A percentile compares a stretch with the other conserved stretches of the same genome.
These are phyloP conservation scores for Chorisops tibialis DNA, from an alignment of 2,888 invertebrate genomes.

Conservation along the genomic window DNA sequence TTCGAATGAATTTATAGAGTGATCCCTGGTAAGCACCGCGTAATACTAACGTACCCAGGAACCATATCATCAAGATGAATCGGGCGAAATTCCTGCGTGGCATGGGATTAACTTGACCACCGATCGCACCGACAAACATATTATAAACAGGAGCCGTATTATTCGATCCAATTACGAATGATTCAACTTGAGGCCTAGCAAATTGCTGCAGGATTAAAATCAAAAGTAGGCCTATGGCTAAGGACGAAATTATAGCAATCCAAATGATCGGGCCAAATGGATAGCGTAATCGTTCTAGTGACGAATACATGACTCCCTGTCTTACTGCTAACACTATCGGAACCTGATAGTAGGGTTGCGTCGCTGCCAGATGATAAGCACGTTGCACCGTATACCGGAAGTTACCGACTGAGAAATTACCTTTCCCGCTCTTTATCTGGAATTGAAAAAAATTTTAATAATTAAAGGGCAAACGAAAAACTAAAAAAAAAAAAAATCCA, in stretches of 20 bases:
- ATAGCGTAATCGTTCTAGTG: slow-evolving; percentile 36
- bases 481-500: too few relatives aligned
- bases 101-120: slow-evolving; percentile 34
- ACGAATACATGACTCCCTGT: slow-evolving; percentile 32
- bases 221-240: background rate
- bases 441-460: background rate
- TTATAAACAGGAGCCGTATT: slow-evolving; percentile 36
- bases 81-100: slow-evolving; percentile 40
- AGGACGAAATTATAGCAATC: slow-evolving; percentile 26
- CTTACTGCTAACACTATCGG: slow-evolving; percentile 37
- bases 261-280: slow-evolving; percentile 39
- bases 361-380: slow-evolving; percentile 30
- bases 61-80: slow-evolving; percentile 41
- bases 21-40: slow-evolving; percentile 43
- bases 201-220: background rate
- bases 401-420: slow-evolving; percentile 42
- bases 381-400: slow-evolving; percentile 35
- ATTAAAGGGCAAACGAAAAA: too few relatives aligned
- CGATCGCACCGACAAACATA: slow-evolving; percentile 36
- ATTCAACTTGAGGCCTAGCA: background rate
- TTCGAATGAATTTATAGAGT: slow-evolving; percentile 39
- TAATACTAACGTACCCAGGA: slow-evolving; percentile 39
- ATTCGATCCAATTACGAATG: slow-evolving; percentile 33
- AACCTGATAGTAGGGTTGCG: slow-evolving; percentile 37
- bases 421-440: slow-evolving; percentile 37